These are phyloP conservation scores for Acrobasis suavella DNA, from an alignment of 2,888 invertebrate genomes.

Conservation along the genomic window DNA sequence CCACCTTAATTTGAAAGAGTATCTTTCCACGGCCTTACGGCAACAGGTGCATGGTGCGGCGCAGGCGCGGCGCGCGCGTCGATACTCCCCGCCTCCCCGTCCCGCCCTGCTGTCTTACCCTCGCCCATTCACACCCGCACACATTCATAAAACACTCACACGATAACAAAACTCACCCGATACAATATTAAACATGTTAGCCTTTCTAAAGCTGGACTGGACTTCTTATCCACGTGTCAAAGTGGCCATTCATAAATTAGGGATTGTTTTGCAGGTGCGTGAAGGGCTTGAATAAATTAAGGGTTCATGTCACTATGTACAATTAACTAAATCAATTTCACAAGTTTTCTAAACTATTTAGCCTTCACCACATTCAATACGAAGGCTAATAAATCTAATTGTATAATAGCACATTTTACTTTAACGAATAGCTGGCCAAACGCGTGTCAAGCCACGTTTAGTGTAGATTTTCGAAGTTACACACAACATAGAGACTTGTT, in stretches of 20 bases:
- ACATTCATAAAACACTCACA: constrained; percentile 41
- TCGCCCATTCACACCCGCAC: constrained; percentile 74
- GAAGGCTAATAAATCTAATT: too few relatives aligned
- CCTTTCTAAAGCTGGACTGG: constrained; percentile 21
- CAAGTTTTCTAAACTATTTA: too few relatives aligned
- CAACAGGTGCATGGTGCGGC: constrained; percentile 74
- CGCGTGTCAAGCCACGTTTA: too few relatives aligned
- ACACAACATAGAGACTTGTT: too few relatives aligned
- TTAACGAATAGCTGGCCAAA: too few relatives aligned
- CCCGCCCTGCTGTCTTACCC: constrained; percentile 47
- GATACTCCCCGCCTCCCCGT: constrained; percentile 60
- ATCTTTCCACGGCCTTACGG: constrained; percentile 77
- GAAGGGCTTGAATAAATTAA: not conserved
- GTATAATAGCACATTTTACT: too few relatives aligned
- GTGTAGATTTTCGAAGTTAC: too few relatives aligned
- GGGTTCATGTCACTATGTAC: not conserved
- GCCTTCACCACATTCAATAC: too few relatives aligned
- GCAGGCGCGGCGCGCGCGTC: constrained; percentile 76
- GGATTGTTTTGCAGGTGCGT: not conserved
- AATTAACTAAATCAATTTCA: too few relatives aligned
- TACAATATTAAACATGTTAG: constrained; percentile 34
- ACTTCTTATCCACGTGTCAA: constrained; percentile 10
- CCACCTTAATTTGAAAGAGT: constrained; percentile 77
- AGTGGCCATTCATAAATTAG: constrained; percentile 3
- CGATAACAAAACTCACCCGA: constrained; percentile 35